These are phyloP conservation scores for Cyrtonyx montezumae DNA, from an alignment of 2,113 vertebrate species.

Conservation along the genomic window DNA sequence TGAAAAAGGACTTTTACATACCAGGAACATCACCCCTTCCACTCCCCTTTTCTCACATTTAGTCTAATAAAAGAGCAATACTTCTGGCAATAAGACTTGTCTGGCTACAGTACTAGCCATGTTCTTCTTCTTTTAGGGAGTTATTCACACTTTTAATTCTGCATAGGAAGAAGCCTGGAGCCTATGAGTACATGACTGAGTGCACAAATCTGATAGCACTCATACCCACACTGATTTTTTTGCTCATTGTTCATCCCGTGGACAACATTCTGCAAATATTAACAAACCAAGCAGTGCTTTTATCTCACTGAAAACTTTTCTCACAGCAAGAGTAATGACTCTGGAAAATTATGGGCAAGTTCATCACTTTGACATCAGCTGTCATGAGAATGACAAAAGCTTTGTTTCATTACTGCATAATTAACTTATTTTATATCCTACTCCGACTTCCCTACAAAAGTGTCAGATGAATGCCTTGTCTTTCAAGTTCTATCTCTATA, in stretches of 20 bases:
- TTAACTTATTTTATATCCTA: not conserved
- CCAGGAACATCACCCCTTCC: not conserved
- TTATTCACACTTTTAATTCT: not conserved
- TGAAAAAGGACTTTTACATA: not conserved
- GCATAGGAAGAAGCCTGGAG: not conserved
- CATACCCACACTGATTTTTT: not conserved
- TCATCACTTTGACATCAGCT: not conserved
- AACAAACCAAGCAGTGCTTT: not conserved
- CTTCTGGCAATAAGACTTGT: not conserved
- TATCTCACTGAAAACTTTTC: not conserved
- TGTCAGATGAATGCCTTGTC: not conserved
- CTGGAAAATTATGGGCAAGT: slow-evolving; percentile 11
- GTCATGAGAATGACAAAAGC: not conserved
- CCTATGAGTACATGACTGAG: not conserved
- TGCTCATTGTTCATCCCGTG: not conserved
- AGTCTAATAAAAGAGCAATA: not conserved
- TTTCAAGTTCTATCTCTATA: not conserved
- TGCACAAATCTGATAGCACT: not conserved
- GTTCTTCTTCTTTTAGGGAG: not conserved
- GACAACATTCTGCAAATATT: not conserved
- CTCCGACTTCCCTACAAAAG: not conserved
- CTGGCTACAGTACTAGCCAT: not conserved
- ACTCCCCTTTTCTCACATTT: not conserved
- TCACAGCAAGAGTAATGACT: not conserved
- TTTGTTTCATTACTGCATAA: not conserved